Conservation (phyloP, 2,888 invertebrate genomes). For the Melieria crassipennis region DNA sequence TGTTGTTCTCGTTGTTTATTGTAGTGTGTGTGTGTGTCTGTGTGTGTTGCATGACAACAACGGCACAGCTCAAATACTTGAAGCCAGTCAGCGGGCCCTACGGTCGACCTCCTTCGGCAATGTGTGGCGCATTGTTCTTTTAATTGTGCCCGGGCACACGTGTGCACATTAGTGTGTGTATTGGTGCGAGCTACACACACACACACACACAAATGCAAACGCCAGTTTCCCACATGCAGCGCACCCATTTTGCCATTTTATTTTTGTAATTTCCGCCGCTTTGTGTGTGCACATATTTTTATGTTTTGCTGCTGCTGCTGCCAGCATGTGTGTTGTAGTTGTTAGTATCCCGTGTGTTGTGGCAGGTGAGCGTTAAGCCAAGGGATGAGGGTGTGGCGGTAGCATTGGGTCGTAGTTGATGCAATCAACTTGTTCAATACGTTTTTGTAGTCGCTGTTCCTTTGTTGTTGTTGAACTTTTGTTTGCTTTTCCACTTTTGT, state of each 20-base stretch:
- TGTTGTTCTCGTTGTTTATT: no score
- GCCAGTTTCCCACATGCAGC: background rate
- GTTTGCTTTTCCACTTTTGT: slow-evolving; percentile 13
- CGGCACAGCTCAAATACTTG: no score
- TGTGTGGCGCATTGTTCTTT: slow-evolving; percentile 2
- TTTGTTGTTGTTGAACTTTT: no score
- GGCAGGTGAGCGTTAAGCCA: no score
- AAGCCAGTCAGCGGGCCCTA: no score
- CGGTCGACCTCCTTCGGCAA: no score
- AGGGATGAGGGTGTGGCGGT: no score
- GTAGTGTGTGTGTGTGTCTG: background rate
- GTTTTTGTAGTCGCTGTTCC: background rate
- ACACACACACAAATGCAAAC: background rate
- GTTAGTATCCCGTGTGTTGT: no score
- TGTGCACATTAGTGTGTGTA: no score
- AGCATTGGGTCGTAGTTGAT: slow-evolving; percentile 8
- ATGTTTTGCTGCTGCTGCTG: background rate
- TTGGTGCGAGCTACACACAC: background rate
- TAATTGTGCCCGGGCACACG: slow-evolving; percentile 7
- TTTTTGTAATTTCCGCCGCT: slow-evolving; percentile 8
- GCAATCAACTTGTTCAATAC: slow-evolving; percentile 27
- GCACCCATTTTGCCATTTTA: background rate
- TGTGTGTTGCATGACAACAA: no score
- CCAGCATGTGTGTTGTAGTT: no score
- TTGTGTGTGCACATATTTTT: background rate